phyloP scores from a whole-genome alignment of 2,113 vertebrate genomes.

The Lagopus muta region DNA sequence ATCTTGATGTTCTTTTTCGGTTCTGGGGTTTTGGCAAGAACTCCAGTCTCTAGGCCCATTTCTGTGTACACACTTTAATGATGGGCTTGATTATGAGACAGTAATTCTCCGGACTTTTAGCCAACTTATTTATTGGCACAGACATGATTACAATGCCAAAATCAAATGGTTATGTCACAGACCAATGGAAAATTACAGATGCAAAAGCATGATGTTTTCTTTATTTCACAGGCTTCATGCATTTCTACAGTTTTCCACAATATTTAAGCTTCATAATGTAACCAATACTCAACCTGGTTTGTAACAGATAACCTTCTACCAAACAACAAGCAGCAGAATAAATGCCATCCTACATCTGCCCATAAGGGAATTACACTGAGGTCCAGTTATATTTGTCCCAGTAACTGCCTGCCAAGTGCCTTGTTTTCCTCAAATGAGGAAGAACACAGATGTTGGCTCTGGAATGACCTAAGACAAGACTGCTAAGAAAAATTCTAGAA shows the following conservation, averaged over 20 bases:
- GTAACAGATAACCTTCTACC: neutral
- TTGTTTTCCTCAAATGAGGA: constrained; percentile 16
- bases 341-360: neutral
- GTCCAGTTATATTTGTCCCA: constrained; percentile 55
- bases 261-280: neutral
- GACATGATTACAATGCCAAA: neutral
- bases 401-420: constrained; percentile 26
- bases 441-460: constrained; percentile 10
- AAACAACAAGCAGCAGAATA: constrained; percentile 17
- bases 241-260: neutral
- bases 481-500: constrained; percentile 12
- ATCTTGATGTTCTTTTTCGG: constrained; percentile 55
- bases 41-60: constrained; percentile 11
- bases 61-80: constrained; percentile 60
- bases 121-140: constrained; percentile 48
- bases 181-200: constrained; percentile 42
- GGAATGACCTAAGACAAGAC: neutral
- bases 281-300: neutral
- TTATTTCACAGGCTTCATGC: neutral
- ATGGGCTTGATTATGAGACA: constrained; percentile 71
- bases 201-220: neutral
- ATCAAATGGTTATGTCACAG: constrained; percentile 26
- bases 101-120: constrained; percentile 43
- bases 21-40: constrained; percentile 70
- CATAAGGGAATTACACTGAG: constrained; percentile 25